Conservation (phyloP, 2,888 invertebrate species). For the Rhimphoctona megacephalus region DNA sequence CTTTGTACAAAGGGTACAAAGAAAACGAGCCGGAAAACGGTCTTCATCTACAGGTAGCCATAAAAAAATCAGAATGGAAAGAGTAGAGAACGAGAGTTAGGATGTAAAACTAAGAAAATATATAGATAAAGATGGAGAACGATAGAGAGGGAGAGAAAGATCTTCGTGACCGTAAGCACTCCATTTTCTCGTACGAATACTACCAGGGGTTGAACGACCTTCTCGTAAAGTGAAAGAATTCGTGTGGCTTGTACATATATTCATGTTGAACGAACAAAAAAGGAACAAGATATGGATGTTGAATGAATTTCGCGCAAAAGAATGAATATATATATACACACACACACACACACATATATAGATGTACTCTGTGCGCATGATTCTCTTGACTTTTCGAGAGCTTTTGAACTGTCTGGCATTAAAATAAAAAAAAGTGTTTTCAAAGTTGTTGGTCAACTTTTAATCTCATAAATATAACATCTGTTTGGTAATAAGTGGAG, state of each 20-base stretch:
- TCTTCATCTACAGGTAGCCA: constrained; percentile 32
- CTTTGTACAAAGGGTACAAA: constrained; percentile 60
- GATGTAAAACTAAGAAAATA: constrained; percentile 2
- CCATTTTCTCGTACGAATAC: constrained; percentile 21
- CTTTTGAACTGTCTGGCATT: constrained; percentile 24
- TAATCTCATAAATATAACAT: not conserved
- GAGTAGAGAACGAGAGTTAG: constrained; percentile 4
- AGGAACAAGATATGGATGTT: not conserved
- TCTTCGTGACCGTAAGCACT: constrained; percentile 29
- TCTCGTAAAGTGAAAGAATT: constrained; percentile 10
- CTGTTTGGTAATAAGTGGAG: not conserved
- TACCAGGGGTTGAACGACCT: constrained; percentile 32
- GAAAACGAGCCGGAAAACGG: constrained; percentile 44
- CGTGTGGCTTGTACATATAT: not conserved
- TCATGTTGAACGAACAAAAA: not conserved
- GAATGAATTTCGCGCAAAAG: constrained; percentile 14
- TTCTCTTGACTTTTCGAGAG: constrained; percentile 12
- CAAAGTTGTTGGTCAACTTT: not conserved
- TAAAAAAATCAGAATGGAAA: constrained; percentile 26
- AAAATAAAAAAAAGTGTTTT: not conserved
- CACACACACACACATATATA: too few relatives aligned
- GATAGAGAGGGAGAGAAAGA: not conserved
- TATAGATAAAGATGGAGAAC: not conserved
- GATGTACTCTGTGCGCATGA: not conserved
- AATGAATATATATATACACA: too few relatives aligned